These are phyloP conservation scores for Enteromius argenteus DNA, from an alignment of 2,797 vertebrate genomes.

Conservation along the genomic window DNA sequence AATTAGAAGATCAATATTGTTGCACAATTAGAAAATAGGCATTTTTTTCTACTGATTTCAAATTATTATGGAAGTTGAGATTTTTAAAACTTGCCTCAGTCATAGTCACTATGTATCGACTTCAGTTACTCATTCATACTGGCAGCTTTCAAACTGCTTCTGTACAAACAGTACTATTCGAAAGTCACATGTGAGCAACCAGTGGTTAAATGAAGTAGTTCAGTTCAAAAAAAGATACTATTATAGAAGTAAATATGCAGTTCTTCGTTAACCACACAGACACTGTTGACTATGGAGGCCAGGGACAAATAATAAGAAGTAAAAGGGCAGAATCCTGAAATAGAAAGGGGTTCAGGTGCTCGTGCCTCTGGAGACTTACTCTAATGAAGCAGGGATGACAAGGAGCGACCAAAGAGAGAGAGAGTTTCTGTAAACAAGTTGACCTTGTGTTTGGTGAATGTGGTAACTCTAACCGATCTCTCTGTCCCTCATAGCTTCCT, in stretches of 20 bases:
- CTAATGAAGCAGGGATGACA: constrained; percentile 24
- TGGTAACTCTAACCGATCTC: constrained; percentile 53
- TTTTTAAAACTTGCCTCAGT: background rate
- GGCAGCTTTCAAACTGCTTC: background rate
- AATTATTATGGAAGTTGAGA: background rate
- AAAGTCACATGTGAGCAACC: constrained; percentile 10
- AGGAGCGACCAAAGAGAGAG: constrained; percentile 2
- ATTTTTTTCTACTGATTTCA: background rate
- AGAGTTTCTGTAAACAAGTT: constrained; percentile 51
- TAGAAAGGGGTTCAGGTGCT: constrained; percentile 31
- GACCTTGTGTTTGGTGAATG: constrained; percentile 55
- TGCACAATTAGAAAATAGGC: background rate
- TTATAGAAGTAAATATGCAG: background rate
- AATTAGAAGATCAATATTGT: background rate
- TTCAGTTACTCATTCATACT: background rate
- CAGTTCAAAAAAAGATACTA: background rate
- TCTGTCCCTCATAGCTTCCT: constrained; percentile 37
- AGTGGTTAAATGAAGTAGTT: background rate
- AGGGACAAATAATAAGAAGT: constrained; percentile 16
- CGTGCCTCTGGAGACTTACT: constrained; percentile 2
- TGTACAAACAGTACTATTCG: background rate
- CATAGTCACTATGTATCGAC: constrained; percentile 5
- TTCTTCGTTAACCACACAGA: constrained; percentile 9
- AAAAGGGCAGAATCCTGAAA: constrained; percentile 17
- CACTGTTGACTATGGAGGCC: constrained; percentile 8